A percentile compares a stretch with the other conserved stretches of the same genome.
phyloP scores from a whole-genome alignment of 2,797 vertebrate genomes.

The Ceryle rudis region DNA sequence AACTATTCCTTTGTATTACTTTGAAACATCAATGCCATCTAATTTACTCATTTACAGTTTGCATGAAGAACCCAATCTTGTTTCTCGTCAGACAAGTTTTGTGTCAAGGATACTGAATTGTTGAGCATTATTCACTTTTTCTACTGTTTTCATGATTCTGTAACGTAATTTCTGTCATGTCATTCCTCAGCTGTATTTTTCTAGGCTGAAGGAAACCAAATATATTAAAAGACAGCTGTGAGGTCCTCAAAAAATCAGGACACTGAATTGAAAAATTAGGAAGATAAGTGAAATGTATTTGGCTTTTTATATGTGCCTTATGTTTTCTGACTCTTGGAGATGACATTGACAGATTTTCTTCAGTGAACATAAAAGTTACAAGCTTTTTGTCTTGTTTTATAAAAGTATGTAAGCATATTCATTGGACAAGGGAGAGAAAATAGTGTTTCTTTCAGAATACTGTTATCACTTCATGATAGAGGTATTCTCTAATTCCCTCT shows the following conservation, averaged over 20 bases:
- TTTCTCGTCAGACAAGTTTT: background rate
- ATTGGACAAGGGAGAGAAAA: background rate
- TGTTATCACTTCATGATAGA: background rate
- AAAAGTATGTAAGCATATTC: background rate
- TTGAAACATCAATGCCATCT: background rate
- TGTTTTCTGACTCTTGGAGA: background rate
- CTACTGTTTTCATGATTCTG: background rate
- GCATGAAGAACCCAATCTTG: background rate
- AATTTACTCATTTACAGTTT: background rate
- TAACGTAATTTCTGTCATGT: background rate
- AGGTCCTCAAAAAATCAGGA: background rate
- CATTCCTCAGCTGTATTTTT: background rate
- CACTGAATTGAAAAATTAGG: background rate
- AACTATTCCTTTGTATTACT: background rate
- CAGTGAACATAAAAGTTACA: background rate
- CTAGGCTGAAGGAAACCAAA: background rate
- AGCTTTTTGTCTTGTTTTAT: background rate
- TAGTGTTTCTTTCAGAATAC: background rate
- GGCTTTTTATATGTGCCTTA: background rate
- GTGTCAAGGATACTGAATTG: background rate
- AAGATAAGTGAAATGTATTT: background rate
- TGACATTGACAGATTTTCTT: background rate
- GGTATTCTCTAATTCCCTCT: background rate
- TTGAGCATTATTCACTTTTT: background rate
- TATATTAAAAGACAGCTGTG: background rate